Conservation (phyloP, 2,888 invertebrate species). For the Sabellastarte sp. region DNA sequence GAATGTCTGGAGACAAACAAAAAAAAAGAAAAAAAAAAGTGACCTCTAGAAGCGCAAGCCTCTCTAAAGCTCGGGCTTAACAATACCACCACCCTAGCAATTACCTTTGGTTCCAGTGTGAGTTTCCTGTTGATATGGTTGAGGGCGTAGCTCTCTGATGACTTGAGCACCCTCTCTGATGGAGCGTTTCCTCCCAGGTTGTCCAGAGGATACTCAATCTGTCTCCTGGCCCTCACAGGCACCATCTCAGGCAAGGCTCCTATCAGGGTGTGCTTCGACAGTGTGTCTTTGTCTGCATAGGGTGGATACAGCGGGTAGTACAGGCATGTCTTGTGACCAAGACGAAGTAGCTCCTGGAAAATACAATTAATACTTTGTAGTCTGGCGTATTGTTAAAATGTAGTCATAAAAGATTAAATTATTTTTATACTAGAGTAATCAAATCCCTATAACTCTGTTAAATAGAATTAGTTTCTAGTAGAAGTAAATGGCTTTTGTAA, state of each 20-base stretch:
- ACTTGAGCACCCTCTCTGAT: slow-evolving; percentile 49
- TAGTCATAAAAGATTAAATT: no score
- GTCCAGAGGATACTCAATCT: slow-evolving; percentile 54
- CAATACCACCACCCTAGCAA: no score
- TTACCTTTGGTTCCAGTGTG: slow-evolving; percentile 58
- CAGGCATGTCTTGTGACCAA: slow-evolving; percentile 56
- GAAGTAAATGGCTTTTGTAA: no score
- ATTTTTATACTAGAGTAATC: no score
- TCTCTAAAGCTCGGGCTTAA: no score
- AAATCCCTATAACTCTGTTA: background rate
- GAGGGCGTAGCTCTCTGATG: slow-evolving; percentile 50
- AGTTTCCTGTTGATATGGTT: slow-evolving; percentile 59
- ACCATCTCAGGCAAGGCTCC: slow-evolving; percentile 54
- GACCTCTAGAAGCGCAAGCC: no score
- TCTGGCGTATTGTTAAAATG: no score
- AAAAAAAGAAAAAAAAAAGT: no score
- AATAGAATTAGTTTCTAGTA: no score
- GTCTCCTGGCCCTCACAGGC: slow-evolving; percentile 55
- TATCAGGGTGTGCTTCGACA: slow-evolving; percentile 47
- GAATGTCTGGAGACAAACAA: no score
- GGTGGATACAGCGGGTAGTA: slow-evolving; percentile 57
- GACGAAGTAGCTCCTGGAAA: slow-evolving; percentile 52
- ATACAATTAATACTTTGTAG: no score
- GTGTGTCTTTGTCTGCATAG: slow-evolving; percentile 42
- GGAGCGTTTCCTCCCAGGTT: slow-evolving; percentile 54